Base-by-base conservation (phyloP, 2,113 vertebrate genomes). In the Tenrec ecaudatus region DNA sequence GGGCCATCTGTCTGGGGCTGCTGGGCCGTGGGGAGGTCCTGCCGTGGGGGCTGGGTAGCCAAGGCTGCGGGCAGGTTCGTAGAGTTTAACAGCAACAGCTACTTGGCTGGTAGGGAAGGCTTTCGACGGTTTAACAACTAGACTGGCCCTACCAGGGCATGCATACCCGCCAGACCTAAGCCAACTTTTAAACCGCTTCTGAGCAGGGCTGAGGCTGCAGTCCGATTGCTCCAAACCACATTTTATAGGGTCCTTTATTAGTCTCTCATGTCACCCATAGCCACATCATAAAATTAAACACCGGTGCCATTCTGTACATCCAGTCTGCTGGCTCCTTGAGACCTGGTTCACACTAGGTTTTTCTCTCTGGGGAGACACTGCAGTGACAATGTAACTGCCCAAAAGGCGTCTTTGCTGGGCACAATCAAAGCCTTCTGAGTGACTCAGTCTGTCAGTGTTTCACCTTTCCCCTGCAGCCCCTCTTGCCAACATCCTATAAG, bases 241-340 rank as follows among this genome's bases (percentile, higher is more conserved):
- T 78, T 97, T 96, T 96, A 97, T 93, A 90, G 82, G 95, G 92
- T 94, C 93, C 88, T 93, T 97, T 95, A 96, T 94, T 95, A 94
- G 93, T 81, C 95, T 93, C 94, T 85, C 90, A 40, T 64, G 92
- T 81, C 96, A 96, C 94, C 86, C 96, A 87, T 88, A 95, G 97
- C 96, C 95, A 90, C 95, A 95, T 95, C 97, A 87, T 96, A 97
- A 97, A 97, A 96, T 80, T 95, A 93, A 97, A 96, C 86, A 88
- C 93, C 95, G 12, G 47, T 53, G 47, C 95, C 93, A 81, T 90
- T 96, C 94, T 95, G 95, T 91, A 96, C 94, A 92, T 91, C 77
- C 57, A 94, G 95, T 92, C 95, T 88, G 64, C 90, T 62, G 94
- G 69, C 93, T 96, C 81, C 84, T 83, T 8, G 69, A 95, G 93